phyloP scores from a whole-genome alignment of 2,888 invertebrate genomes.

The Drosophila ustulata region DNA sequence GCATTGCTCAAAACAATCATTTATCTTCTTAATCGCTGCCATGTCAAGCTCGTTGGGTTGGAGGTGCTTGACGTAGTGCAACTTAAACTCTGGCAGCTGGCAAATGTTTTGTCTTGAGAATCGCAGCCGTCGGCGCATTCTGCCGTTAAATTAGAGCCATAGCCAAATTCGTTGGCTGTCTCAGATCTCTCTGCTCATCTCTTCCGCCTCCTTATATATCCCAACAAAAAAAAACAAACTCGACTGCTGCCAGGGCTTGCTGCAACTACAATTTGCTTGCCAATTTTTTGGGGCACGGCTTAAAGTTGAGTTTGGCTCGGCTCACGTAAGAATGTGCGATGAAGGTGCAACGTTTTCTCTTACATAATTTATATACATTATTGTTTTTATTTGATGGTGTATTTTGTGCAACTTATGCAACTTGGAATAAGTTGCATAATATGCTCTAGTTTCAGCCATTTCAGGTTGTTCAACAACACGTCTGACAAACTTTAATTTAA shows the following conservation, averaged over 20 bases:
- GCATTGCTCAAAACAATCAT: conserved; percentile 74
- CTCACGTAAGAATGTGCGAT: background rate
- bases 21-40: conserved; percentile 74
- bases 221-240: background rate
- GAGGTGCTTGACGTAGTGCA: conserved; percentile 4
- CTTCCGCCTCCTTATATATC: background rate
- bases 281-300: conserved; percentile 3
- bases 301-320: background rate
- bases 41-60: conserved; percentile 37
- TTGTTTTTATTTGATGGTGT: background rate
- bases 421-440: background rate
- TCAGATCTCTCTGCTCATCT: background rate
- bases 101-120: conserved; percentile 63
- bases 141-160: conserved; percentile 71
- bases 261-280: conserved; percentile 13
- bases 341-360: background rate
- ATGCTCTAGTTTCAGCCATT: background rate
- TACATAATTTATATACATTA: background rate
- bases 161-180: conserved; percentile 13
- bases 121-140: conserved; percentile 53
- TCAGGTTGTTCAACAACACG: no score
- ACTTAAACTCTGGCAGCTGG: conserved; percentile 49
- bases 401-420: no score
- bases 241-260: conserved; percentile 2
- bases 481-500: no score